phyloP scores from a whole-genome alignment of 1,140 invertebrate species.

The Pseudobourletiella spinata region DNA sequence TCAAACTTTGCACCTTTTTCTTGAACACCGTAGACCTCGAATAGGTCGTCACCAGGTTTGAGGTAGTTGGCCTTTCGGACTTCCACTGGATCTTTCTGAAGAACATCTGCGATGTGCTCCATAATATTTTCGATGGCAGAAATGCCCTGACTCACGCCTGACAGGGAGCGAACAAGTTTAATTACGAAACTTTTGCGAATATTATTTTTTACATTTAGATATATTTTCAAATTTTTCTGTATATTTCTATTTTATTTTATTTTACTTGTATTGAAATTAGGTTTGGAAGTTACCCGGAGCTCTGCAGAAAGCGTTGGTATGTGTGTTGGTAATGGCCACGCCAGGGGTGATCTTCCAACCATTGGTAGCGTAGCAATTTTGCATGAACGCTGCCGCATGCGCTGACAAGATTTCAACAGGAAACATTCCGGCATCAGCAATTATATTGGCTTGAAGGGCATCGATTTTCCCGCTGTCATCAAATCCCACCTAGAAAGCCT shows the following conservation, averaged over 20 bases:
- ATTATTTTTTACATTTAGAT: too few species aligned
- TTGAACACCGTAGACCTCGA: constrained; percentile 7
- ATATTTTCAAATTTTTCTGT: too few species aligned
- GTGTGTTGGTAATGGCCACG: constrained; percentile 37
- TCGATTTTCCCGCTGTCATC: constrained; percentile 35
- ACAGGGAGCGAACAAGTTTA: too few species aligned
- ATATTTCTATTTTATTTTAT: not conserved
- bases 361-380: constrained; percentile 36
- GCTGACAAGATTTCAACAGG: constrained; percentile 25
- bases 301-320: constrained; percentile 36
- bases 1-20: constrained; percentile 4
- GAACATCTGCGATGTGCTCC: constrained; percentile 62
- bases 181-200: too few species aligned
- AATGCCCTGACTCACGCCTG: constrained; percentile 55
- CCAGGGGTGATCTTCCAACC: constrained; percentile 36
- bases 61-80: constrained; percentile 42
- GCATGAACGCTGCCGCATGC: constrained; percentile 16
- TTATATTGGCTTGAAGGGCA: constrained; percentile 30
- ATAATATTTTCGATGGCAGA: constrained; percentile 66
- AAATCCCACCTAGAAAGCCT: constrained; percentile 35
- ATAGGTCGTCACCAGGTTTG: constrained; percentile 1
- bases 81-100: constrained; percentile 57
- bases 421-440: constrained; percentile 34
- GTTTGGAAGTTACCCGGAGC: constrained; percentile 45
- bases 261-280: constrained; percentile 44